These are phyloP conservation scores for Synergus japonicus DNA, from an alignment of 2,888 invertebrate species.

Conservation along the genomic window DNA sequence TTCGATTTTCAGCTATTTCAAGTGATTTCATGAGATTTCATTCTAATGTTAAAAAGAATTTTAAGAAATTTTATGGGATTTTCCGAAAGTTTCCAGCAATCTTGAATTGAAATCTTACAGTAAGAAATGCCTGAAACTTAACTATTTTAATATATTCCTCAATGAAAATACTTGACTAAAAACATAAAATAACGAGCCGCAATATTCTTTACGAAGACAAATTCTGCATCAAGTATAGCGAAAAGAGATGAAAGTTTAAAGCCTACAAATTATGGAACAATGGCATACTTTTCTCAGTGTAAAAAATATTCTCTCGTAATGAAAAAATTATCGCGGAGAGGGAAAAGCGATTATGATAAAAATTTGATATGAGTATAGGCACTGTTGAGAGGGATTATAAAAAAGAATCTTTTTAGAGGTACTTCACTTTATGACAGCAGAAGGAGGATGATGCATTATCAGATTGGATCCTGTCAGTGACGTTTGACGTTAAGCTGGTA, in stretches of 20 bases:
- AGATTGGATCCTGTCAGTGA: slow-evolving; percentile 46
- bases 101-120: too few relatives aligned
- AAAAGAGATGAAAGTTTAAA: not conserved
- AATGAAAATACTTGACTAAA: too few relatives aligned
- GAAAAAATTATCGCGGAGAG: not conserved
- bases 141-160: too few relatives aligned
- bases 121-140: not conserved
- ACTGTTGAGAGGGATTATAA: not conserved
- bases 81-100: not conserved
- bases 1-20: too few relatives aligned
- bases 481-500: slow-evolving; percentile 57
- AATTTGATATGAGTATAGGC: not conserved
- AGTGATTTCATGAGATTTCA: too few relatives aligned
- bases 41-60: too few relatives aligned
- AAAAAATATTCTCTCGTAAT: not conserved
- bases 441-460: slow-evolving; percentile 53
- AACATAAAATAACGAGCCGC: too few relatives aligned
- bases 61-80: too few relatives aligned
- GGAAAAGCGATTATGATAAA: not conserved
- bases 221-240: not conserved
- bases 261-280: too few relatives aligned
- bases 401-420: slow-evolving; percentile 46
- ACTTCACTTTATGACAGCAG: slow-evolving; percentile 52
- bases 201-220: too few relatives aligned
- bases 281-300: too few relatives aligned